Conservation (phyloP, 2,888 invertebrate genomes). For the Mantis religiosa region DNA sequence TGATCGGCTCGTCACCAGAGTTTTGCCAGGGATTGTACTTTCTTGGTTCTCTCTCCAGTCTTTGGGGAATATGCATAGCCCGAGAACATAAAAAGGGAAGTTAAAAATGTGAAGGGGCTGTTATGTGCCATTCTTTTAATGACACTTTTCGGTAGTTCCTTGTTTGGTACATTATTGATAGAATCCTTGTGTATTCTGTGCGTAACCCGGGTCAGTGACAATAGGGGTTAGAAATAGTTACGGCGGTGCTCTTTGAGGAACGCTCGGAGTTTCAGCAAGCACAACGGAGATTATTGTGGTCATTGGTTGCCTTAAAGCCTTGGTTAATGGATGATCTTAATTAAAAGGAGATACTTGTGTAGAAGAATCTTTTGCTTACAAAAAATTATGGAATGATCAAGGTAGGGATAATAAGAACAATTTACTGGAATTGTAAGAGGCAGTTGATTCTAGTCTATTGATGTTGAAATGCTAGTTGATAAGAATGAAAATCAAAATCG, state of each 20-base stretch:
- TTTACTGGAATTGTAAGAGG: too few relatives aligned
- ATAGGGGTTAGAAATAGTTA: not conserved
- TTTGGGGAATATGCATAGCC: slow-evolving; percentile 14
- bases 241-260: not conserved
- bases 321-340: too few relatives aligned
- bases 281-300: too few relatives aligned
- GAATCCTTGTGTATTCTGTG: not conserved
- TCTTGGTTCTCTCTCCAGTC: not conserved
- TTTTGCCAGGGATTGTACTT: not conserved
- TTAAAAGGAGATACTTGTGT: too few relatives aligned
- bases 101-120: not conserved
- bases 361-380: too few relatives aligned
- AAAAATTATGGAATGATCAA: too few relatives aligned
- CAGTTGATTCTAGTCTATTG: too few relatives aligned
- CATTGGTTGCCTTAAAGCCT: too few relatives aligned
- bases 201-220: not conserved
- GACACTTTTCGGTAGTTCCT: slow-evolving; percentile 12
- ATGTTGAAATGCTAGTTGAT: too few relatives aligned
- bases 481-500: too few relatives aligned
- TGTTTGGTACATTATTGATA: not conserved
- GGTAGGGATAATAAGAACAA: too few relatives aligned
- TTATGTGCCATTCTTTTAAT: slow-evolving; percentile 19
- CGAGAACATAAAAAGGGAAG: not conserved
- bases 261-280: not conserved
- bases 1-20: not conserved